These are phyloP conservation scores for Eulemur rubriventer DNA, from an alignment of 2,797 vertebrate species.

Conservation along the genomic window DNA sequence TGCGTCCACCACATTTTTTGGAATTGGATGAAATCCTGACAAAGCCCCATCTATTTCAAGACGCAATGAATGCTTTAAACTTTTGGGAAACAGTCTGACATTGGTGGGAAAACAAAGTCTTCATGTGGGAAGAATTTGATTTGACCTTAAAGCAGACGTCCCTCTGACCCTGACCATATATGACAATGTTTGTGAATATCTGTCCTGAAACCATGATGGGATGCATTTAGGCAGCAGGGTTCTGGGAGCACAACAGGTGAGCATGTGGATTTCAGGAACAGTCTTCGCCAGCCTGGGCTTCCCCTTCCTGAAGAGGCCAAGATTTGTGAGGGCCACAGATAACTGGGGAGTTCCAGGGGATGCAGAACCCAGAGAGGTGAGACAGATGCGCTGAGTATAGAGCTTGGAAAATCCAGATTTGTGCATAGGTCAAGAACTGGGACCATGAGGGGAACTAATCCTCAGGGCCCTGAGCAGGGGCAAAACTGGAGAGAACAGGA, in stretches of 20 bases:
- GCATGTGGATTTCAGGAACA: background rate
- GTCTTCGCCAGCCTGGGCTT: background rate
- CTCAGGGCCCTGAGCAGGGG: background rate
- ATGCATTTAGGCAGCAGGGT: background rate
- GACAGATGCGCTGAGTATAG: background rate
- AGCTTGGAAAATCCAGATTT: background rate
- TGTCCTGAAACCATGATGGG: background rate
- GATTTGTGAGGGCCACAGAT: background rate
- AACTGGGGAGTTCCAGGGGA: background rate
- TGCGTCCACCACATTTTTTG: background rate
- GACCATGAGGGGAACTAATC: background rate
- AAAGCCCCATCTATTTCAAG: background rate
- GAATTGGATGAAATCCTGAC: background rate
- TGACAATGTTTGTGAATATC: background rate
- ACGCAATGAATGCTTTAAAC: background rate
- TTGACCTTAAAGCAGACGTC: background rate
- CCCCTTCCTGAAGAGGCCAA: background rate
- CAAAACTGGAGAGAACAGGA: background rate
- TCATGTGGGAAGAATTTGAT: background rate
- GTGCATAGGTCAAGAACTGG: background rate
- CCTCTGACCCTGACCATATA: background rate
- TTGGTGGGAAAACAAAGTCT: background rate
- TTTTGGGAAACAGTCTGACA: background rate
- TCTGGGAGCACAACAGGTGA: background rate
- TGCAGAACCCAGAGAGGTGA: background rate